Evolutionary conservation across 30 jellyfish, hydroid and myxozoan genomes (phyloP).

Genomic region (Sanderia malayensis): DNA sequence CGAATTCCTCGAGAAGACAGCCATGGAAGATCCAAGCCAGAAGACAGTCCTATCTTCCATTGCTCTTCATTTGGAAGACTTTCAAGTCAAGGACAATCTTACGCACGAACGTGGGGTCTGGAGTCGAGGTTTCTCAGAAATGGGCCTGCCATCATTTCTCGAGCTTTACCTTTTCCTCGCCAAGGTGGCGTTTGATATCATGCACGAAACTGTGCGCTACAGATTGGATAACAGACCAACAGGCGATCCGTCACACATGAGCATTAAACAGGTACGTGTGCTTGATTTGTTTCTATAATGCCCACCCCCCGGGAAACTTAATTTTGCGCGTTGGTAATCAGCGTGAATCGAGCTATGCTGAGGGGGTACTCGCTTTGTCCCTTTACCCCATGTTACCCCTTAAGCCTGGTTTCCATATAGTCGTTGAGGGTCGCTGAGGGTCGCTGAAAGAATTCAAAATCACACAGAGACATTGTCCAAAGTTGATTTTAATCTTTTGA

Average conservation of each 20-base stretch:
- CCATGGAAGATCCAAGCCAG: conserved; percentile 54
- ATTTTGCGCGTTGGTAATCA: no score
- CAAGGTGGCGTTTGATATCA: conserved; percentile 73
- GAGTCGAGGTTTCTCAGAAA: conserved; percentile 70
- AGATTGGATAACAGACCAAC: conserved; percentile 80
- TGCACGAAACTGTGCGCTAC: conserved; percentile 83
- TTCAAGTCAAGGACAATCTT: conserved; percentile 11
- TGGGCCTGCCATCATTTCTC: conserved; percentile 91
- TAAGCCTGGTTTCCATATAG: no score
- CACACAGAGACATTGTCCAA: no score
- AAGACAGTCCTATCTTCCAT: conserved; percentile 35
- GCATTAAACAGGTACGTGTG: conserved; percentile 83
- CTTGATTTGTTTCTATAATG: no score
- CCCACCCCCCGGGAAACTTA: no score
- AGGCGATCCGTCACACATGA: conserved; percentile 90
- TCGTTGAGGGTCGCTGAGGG: no score
- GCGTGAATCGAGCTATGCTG: no score
- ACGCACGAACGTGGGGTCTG: conserved; percentile 70
- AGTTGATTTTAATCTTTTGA: no score
- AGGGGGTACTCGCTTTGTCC: no score
- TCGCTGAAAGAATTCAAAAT: no score
- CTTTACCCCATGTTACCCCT: no score
- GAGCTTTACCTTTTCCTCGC: conserved; percentile 70
- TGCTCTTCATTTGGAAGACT: conserved; percentile 57
- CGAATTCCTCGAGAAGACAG: conserved; percentile 41